These are phyloP conservation scores for Alviniconcha strummeri DNA, from an alignment of 2,888 invertebrate species.

Conservation along the genomic window DNA sequence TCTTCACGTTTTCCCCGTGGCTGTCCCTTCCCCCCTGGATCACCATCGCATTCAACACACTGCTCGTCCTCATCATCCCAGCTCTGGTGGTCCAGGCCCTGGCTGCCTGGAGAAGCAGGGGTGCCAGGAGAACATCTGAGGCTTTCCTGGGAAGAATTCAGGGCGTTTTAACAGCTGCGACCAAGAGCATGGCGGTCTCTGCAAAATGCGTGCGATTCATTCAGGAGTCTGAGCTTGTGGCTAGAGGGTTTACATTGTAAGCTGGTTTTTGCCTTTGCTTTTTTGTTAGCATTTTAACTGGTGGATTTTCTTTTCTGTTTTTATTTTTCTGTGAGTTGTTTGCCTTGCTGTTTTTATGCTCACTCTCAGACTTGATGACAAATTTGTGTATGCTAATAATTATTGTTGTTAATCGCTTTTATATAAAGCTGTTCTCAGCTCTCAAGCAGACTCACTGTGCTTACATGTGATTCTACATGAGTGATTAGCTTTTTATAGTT, in stretches of 20 bases:
- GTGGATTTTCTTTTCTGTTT: no score
- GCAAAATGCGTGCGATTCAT: constrained; percentile 37
- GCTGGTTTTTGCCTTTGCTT: neutral
- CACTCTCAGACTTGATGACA: no score
- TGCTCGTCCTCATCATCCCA: neutral
- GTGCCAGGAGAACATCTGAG: neutral
- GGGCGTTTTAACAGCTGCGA: constrained; percentile 2
- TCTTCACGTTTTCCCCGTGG: neutral
- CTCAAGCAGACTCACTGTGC: no score
- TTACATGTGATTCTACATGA: no score
- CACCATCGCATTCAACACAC: neutral
- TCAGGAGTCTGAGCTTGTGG: constrained; percentile 39
- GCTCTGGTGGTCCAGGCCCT: neutral
- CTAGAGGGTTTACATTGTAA: constrained; percentile 41
- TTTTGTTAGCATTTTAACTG: neutral
- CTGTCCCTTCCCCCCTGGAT: neutral
- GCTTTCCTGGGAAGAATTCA: neutral
- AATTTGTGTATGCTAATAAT: no score
- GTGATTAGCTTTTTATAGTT: no score
- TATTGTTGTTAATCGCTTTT: no score
- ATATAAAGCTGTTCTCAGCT: no score
- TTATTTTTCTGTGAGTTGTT: no score
- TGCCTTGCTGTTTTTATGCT: no score
- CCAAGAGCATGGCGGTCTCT: constrained; percentile 15
- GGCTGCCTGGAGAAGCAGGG: neutral